A percentile compares a stretch with the other conserved stretches of the same genome.
phyloP scores from a whole-genome alignment of 2,113 vertebrate species.

The Scopus umbretta region DNA sequence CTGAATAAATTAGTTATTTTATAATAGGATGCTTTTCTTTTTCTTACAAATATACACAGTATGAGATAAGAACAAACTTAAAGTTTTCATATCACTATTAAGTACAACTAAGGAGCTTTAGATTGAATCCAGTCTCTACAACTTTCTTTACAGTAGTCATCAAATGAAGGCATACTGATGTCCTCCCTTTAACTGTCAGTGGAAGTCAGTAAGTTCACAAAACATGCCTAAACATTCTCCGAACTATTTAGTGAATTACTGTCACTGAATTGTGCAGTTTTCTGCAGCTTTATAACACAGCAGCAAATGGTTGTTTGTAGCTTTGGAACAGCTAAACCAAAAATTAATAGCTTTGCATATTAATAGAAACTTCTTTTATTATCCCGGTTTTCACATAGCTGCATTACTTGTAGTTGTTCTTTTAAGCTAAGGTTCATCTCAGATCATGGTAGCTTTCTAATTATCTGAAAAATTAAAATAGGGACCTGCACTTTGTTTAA shows the following conservation, averaged over 20 bases:
- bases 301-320: background rate
- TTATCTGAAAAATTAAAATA: background rate
- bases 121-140: background rate
- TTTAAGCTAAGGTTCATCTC: background rate
- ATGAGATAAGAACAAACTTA: background rate
- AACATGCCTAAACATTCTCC: background rate
- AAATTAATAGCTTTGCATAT: background rate
- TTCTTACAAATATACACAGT: background rate
- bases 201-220: background rate
- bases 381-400: background rate
- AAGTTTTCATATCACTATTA: background rate
- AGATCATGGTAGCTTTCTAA: background rate
- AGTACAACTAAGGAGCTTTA: background rate
- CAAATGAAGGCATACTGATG: background rate
- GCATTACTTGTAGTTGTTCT: background rate
- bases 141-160: background rate
- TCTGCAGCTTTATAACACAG: background rate
- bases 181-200: background rate
- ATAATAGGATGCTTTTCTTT: background rate
- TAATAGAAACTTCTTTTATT: background rate
- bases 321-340: background rate
- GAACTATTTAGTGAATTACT: background rate
- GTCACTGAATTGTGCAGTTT: background rate
- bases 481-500: background rate
- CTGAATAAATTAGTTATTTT: background rate